These are phyloP conservation scores for Axea sp. DNA, from an alignment of 2,888 invertebrate species.

Conservation along the genomic window DNA sequence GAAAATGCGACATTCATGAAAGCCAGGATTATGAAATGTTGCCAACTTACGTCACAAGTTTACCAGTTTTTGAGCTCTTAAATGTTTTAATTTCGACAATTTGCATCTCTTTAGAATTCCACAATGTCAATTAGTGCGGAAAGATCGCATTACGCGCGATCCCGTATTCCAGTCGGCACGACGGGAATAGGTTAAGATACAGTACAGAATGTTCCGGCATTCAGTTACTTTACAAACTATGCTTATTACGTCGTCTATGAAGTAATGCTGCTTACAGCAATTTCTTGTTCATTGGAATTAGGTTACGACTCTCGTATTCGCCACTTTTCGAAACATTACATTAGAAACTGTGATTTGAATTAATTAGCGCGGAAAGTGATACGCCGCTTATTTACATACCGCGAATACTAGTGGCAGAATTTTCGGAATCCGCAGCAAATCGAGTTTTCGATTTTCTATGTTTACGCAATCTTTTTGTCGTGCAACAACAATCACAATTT, in stretches of 20 bases:
- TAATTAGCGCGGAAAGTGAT: conserved; percentile 40
- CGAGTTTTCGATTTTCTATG: too few species aligned
- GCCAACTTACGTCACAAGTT: too few species aligned
- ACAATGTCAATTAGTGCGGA: conserved; percentile 22
- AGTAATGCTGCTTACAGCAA: conserved; percentile 46
- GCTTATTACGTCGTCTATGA: conserved; percentile 57
- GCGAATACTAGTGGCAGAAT: neutral
- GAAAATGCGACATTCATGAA: too few species aligned
- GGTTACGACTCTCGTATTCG: conserved; percentile 40
- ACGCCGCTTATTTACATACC: conserved; percentile 39
- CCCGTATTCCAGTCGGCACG: conserved; percentile 8
- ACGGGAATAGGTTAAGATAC: conserved; percentile 41
- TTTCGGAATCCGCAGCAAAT: conserved; percentile 3
- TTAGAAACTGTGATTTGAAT: conserved; percentile 45
- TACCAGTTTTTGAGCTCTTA: too few species aligned
- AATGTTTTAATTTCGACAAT: conserved; percentile 27
- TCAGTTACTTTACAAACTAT: conserved; percentile 55
- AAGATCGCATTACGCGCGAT: conserved; percentile 34
- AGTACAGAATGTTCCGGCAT: conserved; percentile 38
- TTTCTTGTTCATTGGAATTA: conserved; percentile 54
- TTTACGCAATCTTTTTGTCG: too few species aligned
- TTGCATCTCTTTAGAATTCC: conserved; percentile 24
- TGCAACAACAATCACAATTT: too few species aligned
- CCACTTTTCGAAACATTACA: conserved; percentile 38
- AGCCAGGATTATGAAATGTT: too few species aligned